phyloP scores from a whole-genome alignment of 1,140 invertebrate species.

The Thaumatotibia leucotreta region DNA sequence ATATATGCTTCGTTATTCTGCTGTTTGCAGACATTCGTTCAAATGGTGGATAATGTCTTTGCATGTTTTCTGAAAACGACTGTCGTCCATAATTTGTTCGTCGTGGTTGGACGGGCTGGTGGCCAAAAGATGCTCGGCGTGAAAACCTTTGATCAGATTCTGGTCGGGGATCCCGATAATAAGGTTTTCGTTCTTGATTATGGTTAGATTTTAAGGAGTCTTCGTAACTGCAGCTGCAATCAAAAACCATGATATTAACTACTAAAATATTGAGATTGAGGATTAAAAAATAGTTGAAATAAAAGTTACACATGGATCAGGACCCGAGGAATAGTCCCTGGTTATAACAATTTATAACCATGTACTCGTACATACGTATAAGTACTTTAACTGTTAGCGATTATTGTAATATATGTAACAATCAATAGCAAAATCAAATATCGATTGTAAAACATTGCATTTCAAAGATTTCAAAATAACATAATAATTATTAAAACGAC shows the following conservation, averaged over 20 bases:
- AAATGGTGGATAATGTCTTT: slow-evolving; percentile 56
- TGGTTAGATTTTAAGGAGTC: slow-evolving; percentile 79
- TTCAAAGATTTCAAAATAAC: too few species aligned
- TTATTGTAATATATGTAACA: too few species aligned
- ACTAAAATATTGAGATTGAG: too few species aligned
- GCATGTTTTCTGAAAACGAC: slow-evolving; percentile 66
- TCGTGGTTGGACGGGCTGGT: slow-evolving; percentile 44
- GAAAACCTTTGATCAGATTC: slow-evolving; percentile 39
- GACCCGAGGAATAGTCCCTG: too few species aligned
- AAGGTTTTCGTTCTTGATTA: slow-evolving; percentile 47
- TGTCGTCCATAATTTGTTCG: slow-evolving; percentile 49
- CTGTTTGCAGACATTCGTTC: slow-evolving; percentile 40
- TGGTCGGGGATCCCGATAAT: slow-evolving; percentile 20
- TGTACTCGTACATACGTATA: too few species aligned
- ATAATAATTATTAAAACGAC: too few species aligned
- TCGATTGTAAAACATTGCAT: too few species aligned
- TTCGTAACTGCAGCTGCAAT: slow-evolving; percentile 79
- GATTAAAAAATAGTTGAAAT: too few species aligned
- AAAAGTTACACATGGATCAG: too few species aligned
- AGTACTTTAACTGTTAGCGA: too few species aligned
- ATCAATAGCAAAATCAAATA: too few species aligned
- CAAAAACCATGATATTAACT: neutral
- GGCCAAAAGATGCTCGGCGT: slow-evolving; percentile 54
- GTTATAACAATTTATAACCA: too few species aligned
- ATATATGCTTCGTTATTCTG: slow-evolving; percentile 50